phyloP scores from a whole-genome alignment of 1,140 invertebrate genomes.

The Macrostomum lignano region DNA sequence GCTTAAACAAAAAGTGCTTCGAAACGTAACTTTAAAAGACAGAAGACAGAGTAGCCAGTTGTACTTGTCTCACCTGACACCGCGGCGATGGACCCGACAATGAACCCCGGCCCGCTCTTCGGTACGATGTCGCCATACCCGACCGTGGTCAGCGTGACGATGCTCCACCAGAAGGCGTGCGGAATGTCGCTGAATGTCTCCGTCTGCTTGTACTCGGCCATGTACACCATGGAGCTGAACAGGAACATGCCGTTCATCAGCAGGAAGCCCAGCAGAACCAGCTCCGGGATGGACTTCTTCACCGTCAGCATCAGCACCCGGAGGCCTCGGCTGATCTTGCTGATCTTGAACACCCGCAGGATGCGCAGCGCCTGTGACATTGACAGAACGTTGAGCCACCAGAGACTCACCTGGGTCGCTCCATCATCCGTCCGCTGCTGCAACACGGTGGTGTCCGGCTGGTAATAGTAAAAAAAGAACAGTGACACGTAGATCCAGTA shows the following conservation, averaged over 20 bases:
- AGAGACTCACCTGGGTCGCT: neutral
- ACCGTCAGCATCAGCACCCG: conserved; percentile 6
- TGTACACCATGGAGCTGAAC: conserved; percentile 3
- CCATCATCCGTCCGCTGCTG: neutral
- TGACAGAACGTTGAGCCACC: neutral
- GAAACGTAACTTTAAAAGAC: no score
- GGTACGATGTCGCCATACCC: conserved; percentile 1
- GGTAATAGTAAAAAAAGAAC: conserved; percentile 3
- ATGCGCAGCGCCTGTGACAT: neutral
- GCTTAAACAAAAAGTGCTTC: no score
- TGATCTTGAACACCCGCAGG: conserved; percentile 5
- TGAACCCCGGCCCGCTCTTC: neutral
- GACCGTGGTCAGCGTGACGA: neutral
- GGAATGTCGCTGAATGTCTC: conserved; percentile 3
- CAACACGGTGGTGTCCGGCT: neutral
- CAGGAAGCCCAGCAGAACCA: conserved; percentile 8
- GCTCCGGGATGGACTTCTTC: conserved; percentile 8
- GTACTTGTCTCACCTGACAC: no score
- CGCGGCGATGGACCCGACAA: neutral
- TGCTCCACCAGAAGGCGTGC: conserved; percentile 1
- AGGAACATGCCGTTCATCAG: conserved; percentile 4
- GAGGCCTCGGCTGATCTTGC: conserved; percentile 6
- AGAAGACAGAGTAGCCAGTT: no score
- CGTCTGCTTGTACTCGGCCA: conserved; percentile 8
- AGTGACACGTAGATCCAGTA: conserved; percentile 3